phyloP scores from a whole-genome alignment of 2,888 invertebrate genomes.

The Listrodromus nycthemerus region DNA sequence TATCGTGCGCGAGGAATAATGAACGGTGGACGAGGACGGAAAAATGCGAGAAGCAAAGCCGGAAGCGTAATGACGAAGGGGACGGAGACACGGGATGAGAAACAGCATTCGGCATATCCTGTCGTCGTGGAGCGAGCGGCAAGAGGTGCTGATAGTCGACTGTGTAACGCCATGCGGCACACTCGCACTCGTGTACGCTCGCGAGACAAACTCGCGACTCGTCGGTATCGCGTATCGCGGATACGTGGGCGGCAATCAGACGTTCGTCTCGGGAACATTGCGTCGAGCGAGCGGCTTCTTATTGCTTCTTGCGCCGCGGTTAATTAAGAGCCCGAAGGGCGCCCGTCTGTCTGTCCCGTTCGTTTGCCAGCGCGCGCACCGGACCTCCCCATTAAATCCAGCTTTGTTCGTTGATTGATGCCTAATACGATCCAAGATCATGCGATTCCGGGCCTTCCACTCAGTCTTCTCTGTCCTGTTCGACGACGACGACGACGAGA shows the following conservation, averaged over 20 bases:
- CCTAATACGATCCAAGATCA: slow-evolving; percentile 67
- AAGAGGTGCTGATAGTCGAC: slow-evolving; percentile 28
- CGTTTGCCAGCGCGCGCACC: slow-evolving; percentile 33
- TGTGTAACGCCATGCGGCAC: background rate
- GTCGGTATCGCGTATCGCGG: slow-evolving; percentile 48
- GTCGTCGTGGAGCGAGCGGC: slow-evolving; percentile 1
- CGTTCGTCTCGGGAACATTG: slow-evolving; percentile 68
- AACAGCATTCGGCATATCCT: slow-evolving; percentile 18
- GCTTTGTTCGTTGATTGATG: slow-evolving; percentile 72
- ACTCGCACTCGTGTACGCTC: too few relatives aligned
- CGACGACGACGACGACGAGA: background rate
- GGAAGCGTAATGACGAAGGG: slow-evolving; percentile 1
- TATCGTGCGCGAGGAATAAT: background rate
- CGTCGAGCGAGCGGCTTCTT: slow-evolving; percentile 66
- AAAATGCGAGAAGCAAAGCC: slow-evolving; percentile 37
- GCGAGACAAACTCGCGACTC: background rate
- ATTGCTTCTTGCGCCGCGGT: slow-evolving; percentile 71
- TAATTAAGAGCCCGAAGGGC: slow-evolving; percentile 75
- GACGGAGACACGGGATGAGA: slow-evolving; percentile 5
- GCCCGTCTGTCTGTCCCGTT: slow-evolving; percentile 24
- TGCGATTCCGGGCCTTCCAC: slow-evolving; percentile 35
- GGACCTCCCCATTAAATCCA: slow-evolving; percentile 63
- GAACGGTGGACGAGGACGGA: background rate
- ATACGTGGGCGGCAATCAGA: slow-evolving; percentile 76
- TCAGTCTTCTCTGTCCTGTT: background rate